Conservation (phyloP, 1,140 invertebrate genomes). For the Halictus rubicundus region DNA sequence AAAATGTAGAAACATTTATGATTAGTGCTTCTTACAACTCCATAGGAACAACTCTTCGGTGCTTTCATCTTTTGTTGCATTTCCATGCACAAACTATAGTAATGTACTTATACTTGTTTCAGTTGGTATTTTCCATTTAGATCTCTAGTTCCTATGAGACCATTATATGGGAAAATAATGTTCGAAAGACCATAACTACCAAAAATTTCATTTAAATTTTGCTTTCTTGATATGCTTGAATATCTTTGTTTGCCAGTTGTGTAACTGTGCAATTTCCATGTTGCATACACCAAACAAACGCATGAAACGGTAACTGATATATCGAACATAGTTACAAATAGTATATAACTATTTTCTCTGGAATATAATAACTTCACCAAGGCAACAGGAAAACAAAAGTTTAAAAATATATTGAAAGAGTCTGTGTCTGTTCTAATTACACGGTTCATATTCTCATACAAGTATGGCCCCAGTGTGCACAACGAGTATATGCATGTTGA, state of each 20-base stretch:
- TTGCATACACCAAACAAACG: constrained; percentile 59
- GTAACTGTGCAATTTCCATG: constrained; percentile 68
- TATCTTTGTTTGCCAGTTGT: constrained; percentile 66
- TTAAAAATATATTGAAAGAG: constrained; percentile 62
- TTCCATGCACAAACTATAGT: background rate
- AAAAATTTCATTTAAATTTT: constrained; percentile 66
- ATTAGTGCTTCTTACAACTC: background rate
- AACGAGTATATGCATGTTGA: constrained; percentile 68
- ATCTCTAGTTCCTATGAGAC: constrained; percentile 64
- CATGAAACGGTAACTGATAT: constrained; percentile 62
- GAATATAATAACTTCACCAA: constrained; percentile 58
- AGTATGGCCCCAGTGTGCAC: constrained; percentile 58
- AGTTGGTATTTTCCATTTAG: constrained; percentile 65
- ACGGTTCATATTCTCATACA: constrained; percentile 66
- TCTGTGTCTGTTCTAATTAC: constrained; percentile 51
- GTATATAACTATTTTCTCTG: constrained; percentile 56
- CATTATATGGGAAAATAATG: constrained; percentile 70
- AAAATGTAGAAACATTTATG: constrained; percentile 7
- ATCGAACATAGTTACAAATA: constrained; percentile 66
- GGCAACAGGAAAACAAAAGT: constrained; percentile 71
- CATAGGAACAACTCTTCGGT: background rate
- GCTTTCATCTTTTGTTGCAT: constrained; percentile 1
- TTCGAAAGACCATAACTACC: constrained; percentile 70
- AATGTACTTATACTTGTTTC: constrained; percentile 58
- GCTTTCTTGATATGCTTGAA: constrained; percentile 51